These are phyloP conservation scores for Muntiacus muntjak DNA, from an alignment of 2,113 vertebrate genomes.

Conservation along the genomic window DNA sequence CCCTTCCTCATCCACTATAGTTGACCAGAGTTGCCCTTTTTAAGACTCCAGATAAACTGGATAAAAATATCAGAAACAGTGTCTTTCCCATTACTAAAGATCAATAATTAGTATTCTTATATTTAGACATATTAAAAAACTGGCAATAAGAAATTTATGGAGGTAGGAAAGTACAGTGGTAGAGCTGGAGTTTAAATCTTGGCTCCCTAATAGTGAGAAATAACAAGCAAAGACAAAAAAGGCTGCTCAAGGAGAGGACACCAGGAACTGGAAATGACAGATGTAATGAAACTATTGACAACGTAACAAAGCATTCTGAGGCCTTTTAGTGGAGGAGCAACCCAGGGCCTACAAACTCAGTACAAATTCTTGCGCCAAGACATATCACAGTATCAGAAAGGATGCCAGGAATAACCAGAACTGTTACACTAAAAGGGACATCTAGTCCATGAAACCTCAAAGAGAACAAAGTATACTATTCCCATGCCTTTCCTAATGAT, in stretches of 20 bases:
- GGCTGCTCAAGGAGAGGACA: neutral
- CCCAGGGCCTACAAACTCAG: neutral
- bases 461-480: neutral
- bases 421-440: neutral
- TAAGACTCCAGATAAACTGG: neutral
- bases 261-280: neutral
- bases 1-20: neutral
- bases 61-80: neutral
- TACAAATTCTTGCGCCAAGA: neutral
- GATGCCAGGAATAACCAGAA: neutral
- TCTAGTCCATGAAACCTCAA: neutral
- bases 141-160: neutral
- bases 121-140: neutral
- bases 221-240: neutral
- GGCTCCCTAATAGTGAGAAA: neutral
- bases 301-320: neutral
- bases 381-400: neutral
- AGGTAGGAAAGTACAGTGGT: neutral
- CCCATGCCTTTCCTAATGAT: neutral
- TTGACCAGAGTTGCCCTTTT: neutral
- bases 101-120: neutral
- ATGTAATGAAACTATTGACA: neutral
- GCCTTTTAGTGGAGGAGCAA: neutral
- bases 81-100: neutral
- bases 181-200: neutral